A percentile compares a stretch with the other conserved stretches of the same genome.
phyloP scores from a whole-genome alignment of 2,797 vertebrate species.

The Sebastiscus tertius region DNA sequence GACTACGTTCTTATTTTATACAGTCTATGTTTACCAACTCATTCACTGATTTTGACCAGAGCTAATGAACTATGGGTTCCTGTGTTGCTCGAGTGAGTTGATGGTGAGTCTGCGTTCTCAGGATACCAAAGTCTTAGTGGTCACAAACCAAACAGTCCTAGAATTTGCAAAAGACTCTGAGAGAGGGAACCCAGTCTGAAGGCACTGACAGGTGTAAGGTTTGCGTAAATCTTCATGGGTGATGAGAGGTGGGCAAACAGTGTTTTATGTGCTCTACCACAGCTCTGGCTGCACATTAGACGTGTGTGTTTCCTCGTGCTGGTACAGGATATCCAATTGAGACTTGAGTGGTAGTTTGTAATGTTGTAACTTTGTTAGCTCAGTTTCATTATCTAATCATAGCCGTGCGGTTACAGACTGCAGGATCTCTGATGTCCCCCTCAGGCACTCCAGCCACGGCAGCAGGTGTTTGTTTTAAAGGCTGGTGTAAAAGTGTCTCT shows the following conservation, averaged over 20 bases:
- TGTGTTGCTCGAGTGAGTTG: neutral
- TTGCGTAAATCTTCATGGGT: neutral
- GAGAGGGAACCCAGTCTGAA: neutral
- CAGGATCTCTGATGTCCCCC: constrained; percentile 13
- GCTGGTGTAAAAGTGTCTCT: constrained; percentile 60
- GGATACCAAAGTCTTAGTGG: neutral
- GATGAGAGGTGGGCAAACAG: neutral
- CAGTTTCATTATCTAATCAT: constrained; percentile 49
- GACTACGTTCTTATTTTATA: too few species aligned
- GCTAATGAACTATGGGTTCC: neutral
- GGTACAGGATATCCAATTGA: neutral
- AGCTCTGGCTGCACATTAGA: neutral
- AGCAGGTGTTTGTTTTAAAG: constrained; percentile 78
- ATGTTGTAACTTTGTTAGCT: constrained; percentile 10
- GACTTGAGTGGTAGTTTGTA: neutral
- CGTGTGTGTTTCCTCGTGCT: neutral
- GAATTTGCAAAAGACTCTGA: neutral
- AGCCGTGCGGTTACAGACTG: neutral
- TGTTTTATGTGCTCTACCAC: neutral
- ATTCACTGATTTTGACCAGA: neutral
- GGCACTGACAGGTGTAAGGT: neutral
- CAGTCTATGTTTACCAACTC: too few species aligned
- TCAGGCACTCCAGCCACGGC: neutral
- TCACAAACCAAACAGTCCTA: neutral
- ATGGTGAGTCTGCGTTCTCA: neutral